Percentiles rank a stretch among this genome's conserved stretches.
These are phyloP conservation scores for Drosophila falleni DNA, from an alignment of 2,888 invertebrate species.

Conservation along the genomic window DNA sequence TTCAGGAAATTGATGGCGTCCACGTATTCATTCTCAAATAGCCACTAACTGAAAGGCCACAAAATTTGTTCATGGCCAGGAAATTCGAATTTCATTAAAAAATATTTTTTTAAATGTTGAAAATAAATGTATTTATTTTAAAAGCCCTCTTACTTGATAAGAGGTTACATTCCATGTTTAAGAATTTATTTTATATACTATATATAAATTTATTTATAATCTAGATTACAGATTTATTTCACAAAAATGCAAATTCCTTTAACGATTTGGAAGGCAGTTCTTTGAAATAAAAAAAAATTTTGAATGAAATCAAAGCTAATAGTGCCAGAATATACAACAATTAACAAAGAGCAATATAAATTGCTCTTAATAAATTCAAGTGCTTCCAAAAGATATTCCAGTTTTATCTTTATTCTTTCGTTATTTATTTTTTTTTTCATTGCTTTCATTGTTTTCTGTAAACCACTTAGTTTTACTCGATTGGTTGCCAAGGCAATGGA, in stretches of 20 bases:
- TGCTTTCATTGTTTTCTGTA: constrained; percentile 11
- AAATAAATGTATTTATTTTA: constrained; percentile 3
- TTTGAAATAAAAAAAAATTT: neutral
- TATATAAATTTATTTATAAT: neutral
- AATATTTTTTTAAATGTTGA: neutral
- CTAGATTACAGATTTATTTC: neutral
- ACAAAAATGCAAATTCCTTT: neutral
- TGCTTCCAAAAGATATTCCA: neutral
- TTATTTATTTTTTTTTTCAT: neutral
- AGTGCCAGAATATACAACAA: constrained; percentile 2
- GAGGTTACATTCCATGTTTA: neutral
- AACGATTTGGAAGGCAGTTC: neutral
- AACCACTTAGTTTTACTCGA: constrained; percentile 52
- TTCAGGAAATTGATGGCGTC: constrained; percentile 68
- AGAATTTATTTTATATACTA: neutral
- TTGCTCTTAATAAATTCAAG: constrained; percentile 8
- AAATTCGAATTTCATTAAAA: constrained; percentile 25
- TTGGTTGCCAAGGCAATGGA: constrained; percentile 32
- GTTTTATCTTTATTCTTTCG: constrained; percentile 7
- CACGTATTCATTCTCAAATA: constrained; percentile 38
- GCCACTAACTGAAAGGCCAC: constrained; percentile 18
- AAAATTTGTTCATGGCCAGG: constrained; percentile 7
- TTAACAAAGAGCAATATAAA: neutral
- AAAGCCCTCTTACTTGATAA: neutral
- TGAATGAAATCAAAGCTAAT: constrained; percentile 1